Percentiles rank a stretch among this genome's conserved stretches.
These are phyloP conservation scores for Trachops cirrhosus DNA, from an alignment of 2,797 vertebrate species.

Conservation along the genomic window DNA sequence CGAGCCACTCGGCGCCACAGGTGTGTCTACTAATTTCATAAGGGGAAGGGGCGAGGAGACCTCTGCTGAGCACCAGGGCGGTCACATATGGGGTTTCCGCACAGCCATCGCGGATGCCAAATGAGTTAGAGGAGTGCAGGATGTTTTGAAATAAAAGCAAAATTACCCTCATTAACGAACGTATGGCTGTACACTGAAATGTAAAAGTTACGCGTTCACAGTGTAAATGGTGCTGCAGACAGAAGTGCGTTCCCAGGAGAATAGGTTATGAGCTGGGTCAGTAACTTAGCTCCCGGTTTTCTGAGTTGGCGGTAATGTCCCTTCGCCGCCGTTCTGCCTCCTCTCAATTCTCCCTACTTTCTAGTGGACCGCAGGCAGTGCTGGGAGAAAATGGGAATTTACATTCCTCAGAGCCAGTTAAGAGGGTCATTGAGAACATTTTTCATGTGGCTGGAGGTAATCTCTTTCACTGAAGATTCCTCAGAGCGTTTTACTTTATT, in stretches of 20 bases:
- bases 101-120: neutral
- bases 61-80: neutral
- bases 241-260: neutral
- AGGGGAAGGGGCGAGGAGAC: neutral
- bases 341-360: neutral
- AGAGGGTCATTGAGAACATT: neutral
- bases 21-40: slow-evolving; percentile 21
- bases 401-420: neutral
- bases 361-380: neutral
- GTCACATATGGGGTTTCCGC: neutral
- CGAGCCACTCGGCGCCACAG: neutral
- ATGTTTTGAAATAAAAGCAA: neutral
- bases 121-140: neutral
- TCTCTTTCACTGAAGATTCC: neutral
- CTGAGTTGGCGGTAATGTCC: neutral
- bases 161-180: neutral
- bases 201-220: neutral
- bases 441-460: neutral
- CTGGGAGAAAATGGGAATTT: neutral
- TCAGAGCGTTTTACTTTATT: neutral
- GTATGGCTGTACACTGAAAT: neutral
- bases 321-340: neutral
- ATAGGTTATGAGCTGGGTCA: rapidly evolving
- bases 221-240: neutral
- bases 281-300: neutral